phyloP scores from a whole-genome alignment of 1,140 invertebrate genomes.

The Drosophila parvula region DNA sequence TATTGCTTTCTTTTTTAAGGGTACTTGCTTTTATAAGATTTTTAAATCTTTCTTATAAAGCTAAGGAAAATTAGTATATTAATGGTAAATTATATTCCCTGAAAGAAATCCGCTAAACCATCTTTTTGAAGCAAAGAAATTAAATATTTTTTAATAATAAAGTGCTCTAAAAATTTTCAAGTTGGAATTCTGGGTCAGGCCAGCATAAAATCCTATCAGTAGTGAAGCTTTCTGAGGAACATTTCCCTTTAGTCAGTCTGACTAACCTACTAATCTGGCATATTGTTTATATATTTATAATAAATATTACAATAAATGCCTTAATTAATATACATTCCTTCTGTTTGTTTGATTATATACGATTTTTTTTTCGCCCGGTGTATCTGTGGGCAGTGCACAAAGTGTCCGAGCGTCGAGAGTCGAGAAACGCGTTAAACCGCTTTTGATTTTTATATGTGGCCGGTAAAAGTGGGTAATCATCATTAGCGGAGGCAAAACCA shows the following conservation, averaged over 20 bases:
- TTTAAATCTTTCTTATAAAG: too few relatives aligned
- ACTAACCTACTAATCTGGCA: too few relatives aligned
- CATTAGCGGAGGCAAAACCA: slow-evolving; percentile 72
- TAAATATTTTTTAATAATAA: not conserved
- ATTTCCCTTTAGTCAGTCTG: too few relatives aligned
- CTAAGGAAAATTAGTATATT: too few relatives aligned
- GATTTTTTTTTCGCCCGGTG: slow-evolving; percentile 4
- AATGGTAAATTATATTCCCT: not conserved
- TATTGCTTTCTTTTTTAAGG: too few relatives aligned
- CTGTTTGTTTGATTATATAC: not conserved
- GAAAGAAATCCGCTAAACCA: not conserved
- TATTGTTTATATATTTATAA: too few relatives aligned
- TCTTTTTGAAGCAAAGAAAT: not conserved
- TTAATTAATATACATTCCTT: not conserved
- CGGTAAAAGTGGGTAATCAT: slow-evolving; percentile 80
- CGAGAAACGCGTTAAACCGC: slow-evolving; percentile 79
- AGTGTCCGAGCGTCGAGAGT: slow-evolving; percentile 38
- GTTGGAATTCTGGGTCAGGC: not conserved
- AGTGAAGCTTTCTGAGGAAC: too few relatives aligned
- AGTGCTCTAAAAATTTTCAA: not conserved
- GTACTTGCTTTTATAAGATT: too few relatives aligned
- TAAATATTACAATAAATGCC: not conserved
- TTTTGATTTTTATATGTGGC: slow-evolving; percentile 74
- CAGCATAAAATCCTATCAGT: too few relatives aligned
- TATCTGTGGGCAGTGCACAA: slow-evolving; percentile 28